Percentiles rank a stretch among this genome's conserved stretches.
Evolutionary conservation across 2,888 invertebrate genomes (phyloP).

Genomic region (Acronicta psi): DNA sequence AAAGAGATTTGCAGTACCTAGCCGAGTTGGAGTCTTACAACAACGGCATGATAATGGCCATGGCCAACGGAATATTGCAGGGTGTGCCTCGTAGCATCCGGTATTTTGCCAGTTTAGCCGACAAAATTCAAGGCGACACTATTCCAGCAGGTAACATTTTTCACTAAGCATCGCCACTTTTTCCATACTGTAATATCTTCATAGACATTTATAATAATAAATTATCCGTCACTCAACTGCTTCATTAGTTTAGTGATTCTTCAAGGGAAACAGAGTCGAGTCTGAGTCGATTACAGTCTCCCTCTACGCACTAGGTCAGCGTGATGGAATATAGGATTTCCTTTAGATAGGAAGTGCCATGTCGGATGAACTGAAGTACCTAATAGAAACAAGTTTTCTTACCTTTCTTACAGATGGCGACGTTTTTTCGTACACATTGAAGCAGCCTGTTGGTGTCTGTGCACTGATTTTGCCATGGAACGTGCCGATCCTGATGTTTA

Average conservation of each 20-base stretch:
- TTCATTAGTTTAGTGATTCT: too few species aligned
- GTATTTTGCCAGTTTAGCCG: slow-evolving; percentile 96
- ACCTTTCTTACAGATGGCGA: slow-evolving; percentile 89
- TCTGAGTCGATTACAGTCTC: too few species aligned
- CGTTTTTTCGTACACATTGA: slow-evolving; percentile 91
- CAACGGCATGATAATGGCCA: slow-evolving; percentile 95
- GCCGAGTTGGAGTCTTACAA: slow-evolving; percentile 96
- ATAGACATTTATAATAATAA: too few species aligned
- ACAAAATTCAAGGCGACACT: slow-evolving; percentile 94
- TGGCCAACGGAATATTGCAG: slow-evolving; percentile 80
- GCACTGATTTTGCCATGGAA: slow-evolving; percentile 98
- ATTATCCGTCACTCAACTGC: too few species aligned
- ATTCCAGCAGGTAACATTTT: slow-evolving; percentile 86
- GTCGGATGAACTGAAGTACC: not conserved
- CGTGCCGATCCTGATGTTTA: slow-evolving; percentile 95
- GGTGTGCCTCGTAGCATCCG: slow-evolving; percentile 78
- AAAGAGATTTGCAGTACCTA: slow-evolving; percentile 95
- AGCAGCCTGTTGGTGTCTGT: slow-evolving; percentile 91
- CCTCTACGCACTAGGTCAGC: not conserved
- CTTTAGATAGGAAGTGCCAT: too few species aligned
- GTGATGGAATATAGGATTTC: not conserved
- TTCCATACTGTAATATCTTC: not conserved
- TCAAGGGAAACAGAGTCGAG: too few species aligned
- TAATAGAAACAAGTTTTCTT: not conserved
- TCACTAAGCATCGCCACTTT: not conserved